These are phyloP conservation scores for Smutsia temminckii DNA, from an alignment of 2,797 vertebrate species.

Conservation along the genomic window DNA sequence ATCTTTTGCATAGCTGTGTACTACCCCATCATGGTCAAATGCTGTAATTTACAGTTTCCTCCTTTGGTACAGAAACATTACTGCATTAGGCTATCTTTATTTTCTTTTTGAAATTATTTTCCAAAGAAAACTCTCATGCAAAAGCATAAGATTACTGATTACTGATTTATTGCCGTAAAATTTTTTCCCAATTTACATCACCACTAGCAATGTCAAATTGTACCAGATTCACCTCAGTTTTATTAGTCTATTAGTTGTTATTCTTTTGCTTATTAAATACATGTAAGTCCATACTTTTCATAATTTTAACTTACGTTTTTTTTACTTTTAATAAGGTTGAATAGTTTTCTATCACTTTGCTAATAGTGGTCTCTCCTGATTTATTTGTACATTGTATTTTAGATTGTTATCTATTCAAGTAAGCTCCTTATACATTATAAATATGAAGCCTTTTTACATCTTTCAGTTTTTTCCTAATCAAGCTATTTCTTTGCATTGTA, in stretches of 20 bases:
- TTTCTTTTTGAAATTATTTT: slow-evolving; percentile 46
- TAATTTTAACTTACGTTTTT: background rate
- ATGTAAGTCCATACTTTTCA: background rate
- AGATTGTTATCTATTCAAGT: background rate
- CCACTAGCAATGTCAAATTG: background rate
- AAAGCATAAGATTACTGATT: background rate
- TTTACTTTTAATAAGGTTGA: background rate
- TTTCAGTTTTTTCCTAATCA: background rate
- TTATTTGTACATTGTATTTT: background rate
- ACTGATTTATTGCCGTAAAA: background rate
- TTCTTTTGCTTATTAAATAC: background rate
- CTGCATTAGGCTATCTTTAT: background rate
- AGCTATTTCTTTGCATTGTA: background rate
- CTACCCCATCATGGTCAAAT: background rate
- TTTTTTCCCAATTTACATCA: background rate
- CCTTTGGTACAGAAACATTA: background rate
- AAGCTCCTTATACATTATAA: background rate
- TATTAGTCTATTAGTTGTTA: background rate
- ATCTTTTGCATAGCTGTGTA: background rate
- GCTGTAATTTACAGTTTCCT: background rate
- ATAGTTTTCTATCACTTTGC: background rate
- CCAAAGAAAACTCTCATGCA: background rate
- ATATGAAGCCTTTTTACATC: background rate
- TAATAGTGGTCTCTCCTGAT: background rate
- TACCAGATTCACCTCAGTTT: background rate